Percentiles rank a stretch among this genome's conserved stretches.
Evolutionary conservation across 2,797 vertebrate genomes (phyloP).

Genomic region (Phataginus tetradactyla): DNA sequence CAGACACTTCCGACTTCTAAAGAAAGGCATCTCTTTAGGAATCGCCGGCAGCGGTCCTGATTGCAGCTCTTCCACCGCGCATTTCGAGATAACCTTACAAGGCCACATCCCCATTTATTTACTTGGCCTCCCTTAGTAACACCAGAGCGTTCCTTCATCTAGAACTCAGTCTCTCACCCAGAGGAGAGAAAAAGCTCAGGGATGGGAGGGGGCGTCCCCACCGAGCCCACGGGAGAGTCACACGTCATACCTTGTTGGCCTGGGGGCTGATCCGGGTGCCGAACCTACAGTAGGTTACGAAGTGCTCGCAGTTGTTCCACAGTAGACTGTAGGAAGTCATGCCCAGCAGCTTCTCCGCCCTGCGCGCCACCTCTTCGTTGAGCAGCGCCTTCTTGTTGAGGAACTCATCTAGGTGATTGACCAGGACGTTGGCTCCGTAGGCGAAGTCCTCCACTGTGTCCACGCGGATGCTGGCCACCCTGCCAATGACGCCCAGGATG

Average conservation of each 20-base stretch:
- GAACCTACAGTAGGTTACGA: constrained; percentile 97
- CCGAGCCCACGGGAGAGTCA: not conserved
- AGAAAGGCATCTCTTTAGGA: not conserved
- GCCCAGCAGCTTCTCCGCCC: constrained; percentile 94
- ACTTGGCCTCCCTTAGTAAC: not conserved
- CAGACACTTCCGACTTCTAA: not conserved
- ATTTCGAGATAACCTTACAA: not conserved
- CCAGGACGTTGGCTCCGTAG: constrained; percentile 92
- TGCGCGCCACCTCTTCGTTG: constrained; percentile 91
- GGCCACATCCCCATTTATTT: not conserved
- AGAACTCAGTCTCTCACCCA: not conserved
- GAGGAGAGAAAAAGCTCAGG: not conserved
- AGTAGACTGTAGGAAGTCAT: constrained; percentile 93
- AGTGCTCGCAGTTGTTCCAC: constrained; percentile 99
- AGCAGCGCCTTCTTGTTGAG: constrained; percentile 89
- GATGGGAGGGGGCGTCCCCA: not conserved
- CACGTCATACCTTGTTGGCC: constrained; percentile 92
- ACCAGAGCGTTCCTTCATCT: not conserved
- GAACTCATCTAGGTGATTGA: constrained; percentile 93
- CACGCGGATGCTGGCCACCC: constrained; percentile 94
- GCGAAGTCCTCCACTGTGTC: constrained; percentile 95
- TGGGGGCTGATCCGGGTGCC: constrained; percentile 94
- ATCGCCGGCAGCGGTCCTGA: not conserved
- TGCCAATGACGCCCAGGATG: constrained; percentile 92
- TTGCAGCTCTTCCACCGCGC: not conserved